Base-by-base conservation (phyloP, 2,113 vertebrate genomes). In the Lathamus discolor region DNA sequence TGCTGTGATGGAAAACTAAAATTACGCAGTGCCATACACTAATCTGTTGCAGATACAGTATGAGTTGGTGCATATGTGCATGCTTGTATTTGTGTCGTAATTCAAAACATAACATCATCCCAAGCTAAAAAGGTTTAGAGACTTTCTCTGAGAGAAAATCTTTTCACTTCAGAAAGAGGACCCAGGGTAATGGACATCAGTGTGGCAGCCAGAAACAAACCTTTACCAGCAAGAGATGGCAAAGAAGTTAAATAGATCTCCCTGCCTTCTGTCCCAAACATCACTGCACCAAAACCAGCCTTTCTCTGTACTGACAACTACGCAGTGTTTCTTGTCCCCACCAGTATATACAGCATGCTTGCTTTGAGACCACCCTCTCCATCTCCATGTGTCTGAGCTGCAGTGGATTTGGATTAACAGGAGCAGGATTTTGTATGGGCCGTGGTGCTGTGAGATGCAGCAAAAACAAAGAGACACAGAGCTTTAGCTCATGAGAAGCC, bases 211-310 rank as follows among this genome's bases (percentile, higher is more conserved):
- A 93, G 51, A 92, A 92, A 92, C 73, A 83, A 88, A 77, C 59
- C 44, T 74, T 83, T 83, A 74, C 24, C 11, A 25, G 73, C 11
- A 54, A 88, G 51, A 83, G 59, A 83, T 28, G 74, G 64, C 62
- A 75, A 86, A 86, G 72, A 79, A 81, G 20, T 78, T 88, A 54
- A 83, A 90, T 9, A 70, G 63, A 70, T 90, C 79, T 76, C 83
- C 46, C 68, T 88, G 43, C 48, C 77, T 91, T 89, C 84, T 44
- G 6, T 62, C 62, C 57, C 80, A 93, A 92, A 81, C 43, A 88
- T 63, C 0, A 0, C 37, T 68, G 44, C 69, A 64, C 33, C 35
- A 75, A 82, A 49, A 72, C 8, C 35, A 94, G 46, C 55, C 61
- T 72, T 73, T 83, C 69, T 85, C 29, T 69, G 13, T 81, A 59